phyloP scores from a whole-genome alignment of 92 coral and sea anemone genomes.

The Umimayanthus kanabou region DNA sequence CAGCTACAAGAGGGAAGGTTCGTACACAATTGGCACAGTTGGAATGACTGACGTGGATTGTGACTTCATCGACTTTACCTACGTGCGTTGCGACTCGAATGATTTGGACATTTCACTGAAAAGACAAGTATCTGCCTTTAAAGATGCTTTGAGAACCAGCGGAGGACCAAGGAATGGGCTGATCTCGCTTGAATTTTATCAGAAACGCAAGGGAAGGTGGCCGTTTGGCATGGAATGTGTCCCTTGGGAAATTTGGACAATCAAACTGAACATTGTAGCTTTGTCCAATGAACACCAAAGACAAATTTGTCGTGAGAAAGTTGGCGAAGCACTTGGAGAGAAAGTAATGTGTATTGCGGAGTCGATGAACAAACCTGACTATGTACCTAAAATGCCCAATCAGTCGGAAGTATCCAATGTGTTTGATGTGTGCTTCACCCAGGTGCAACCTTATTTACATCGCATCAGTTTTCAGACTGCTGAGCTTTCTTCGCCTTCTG shows the following conservation, averaged over 20 bases:
- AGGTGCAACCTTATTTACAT: slow-evolving; percentile 89
- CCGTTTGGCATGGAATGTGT: slow-evolving; percentile 92
- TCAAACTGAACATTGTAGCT: slow-evolving; percentile 76
- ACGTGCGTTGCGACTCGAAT: slow-evolving; percentile 91
- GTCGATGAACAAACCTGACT: slow-evolving; percentile 93
- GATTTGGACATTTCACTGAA: slow-evolving; percentile 71
- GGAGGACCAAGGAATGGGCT: slow-evolving; percentile 79
- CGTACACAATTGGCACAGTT: slow-evolving; percentile 93
- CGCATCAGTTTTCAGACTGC: slow-evolving; percentile 84
- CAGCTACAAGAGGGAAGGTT: slow-evolving; percentile 90
- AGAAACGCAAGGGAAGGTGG: slow-evolving; percentile 92
- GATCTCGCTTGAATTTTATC: slow-evolving; percentile 89
- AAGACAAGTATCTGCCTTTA: slow-evolving; percentile 83
- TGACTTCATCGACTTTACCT: slow-evolving; percentile 84
- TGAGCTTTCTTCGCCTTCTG: slow-evolving; percentile 76
- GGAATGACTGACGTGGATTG: slow-evolving; percentile 95
- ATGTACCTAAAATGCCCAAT: slow-evolving; percentile 96
- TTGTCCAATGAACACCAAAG: slow-evolving; percentile 86
- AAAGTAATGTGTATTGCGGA: slow-evolving; percentile 91
- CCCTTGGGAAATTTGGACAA: slow-evolving; percentile 98
- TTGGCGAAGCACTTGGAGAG: slow-evolving; percentile 90
- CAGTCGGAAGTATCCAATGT: slow-evolving; percentile 90
- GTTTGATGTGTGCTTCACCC: slow-evolving; percentile 78
- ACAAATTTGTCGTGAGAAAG: slow-evolving; percentile 93
- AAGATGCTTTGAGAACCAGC: slow-evolving; percentile 79